phyloP scores from a whole-genome alignment of 2,888 invertebrate species.

The Sinelater perroti region DNA sequence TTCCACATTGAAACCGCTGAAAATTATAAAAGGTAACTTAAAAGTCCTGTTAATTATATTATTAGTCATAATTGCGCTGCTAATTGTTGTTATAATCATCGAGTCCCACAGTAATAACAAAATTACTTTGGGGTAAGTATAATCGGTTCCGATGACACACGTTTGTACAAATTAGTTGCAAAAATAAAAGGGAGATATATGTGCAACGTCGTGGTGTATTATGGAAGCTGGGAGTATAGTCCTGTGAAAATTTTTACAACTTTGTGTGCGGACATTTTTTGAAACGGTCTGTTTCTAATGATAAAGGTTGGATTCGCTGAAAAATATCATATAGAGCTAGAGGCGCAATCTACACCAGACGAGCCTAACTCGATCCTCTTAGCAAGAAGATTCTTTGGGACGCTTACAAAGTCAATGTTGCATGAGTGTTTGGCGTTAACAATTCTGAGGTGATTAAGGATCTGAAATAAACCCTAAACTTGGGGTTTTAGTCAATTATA shows the following conservation, averaged over 20 bases:
- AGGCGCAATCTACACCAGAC: not conserved
- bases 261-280: conserved; percentile 28
- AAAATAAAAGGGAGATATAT: conserved; percentile 22
- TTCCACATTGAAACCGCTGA: too few species aligned
- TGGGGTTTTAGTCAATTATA: conserved; percentile 63
- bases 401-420: too few species aligned
- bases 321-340: too few species aligned
- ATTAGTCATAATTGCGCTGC: too few species aligned
- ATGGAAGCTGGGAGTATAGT: conserved; percentile 75
- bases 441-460: not conserved
- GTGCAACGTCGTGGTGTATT: conserved; percentile 74
- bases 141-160: not conserved
- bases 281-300: too few species aligned
- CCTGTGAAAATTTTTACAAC: conserved; percentile 59
- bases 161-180: not conserved
- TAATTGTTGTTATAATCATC: not conserved
- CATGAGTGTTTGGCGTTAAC: too few species aligned
- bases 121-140: not conserved
- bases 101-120: not conserved
- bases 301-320: too few species aligned
- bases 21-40: too few species aligned
- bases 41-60: too few species aligned
- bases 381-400: conserved; percentile 56
- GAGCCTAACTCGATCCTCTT: conserved; percentile 20
- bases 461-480: too few species aligned